A percentile compares a stretch with the other conserved stretches of the same genome.
Evolutionary conservation across 2,113 vertebrate species (phyloP).

Genomic region (Xyliphius kryptos): DNA sequence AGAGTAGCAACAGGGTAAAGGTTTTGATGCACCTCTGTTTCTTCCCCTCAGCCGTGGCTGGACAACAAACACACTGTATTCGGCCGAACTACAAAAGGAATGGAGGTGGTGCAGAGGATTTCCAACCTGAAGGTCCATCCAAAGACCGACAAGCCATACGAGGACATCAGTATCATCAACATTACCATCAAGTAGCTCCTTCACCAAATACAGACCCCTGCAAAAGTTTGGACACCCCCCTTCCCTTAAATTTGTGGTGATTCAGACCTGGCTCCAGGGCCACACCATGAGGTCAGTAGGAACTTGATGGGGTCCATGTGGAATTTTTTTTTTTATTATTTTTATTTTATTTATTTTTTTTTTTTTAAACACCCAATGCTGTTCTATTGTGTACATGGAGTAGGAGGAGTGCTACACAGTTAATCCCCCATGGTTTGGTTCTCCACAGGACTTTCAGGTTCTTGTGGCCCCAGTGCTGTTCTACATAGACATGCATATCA

Average conservation of each 20-base stretch:
- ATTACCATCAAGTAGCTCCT: constrained; percentile 84
- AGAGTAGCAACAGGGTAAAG: background rate
- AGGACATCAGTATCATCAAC: constrained; percentile 97
- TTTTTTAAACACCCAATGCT: too few species aligned
- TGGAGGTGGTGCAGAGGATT: constrained; percentile 97
- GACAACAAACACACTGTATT: constrained; percentile 99
- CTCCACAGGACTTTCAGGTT: too few species aligned
- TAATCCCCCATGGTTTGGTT: too few species aligned
- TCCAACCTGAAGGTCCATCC: constrained; percentile 95
- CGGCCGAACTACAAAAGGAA: constrained; percentile 89
- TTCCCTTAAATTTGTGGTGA: too few species aligned
- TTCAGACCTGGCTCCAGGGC: background rate
- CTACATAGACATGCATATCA: too few species aligned
- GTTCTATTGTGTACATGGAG: too few species aligned
- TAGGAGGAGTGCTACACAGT: too few species aligned
- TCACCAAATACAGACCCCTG: background rate
- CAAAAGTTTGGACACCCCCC: constrained; percentile 10
- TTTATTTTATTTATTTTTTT: too few species aligned
- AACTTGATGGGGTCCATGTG: too few species aligned
- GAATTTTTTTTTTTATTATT: too few species aligned
- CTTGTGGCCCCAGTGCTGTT: too few species aligned
- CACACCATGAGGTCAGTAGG: background rate
- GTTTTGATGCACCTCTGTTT: background rate
- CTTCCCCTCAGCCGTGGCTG: constrained; percentile 80
- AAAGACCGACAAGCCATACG: constrained; percentile 96